Percentiles rank a stretch among this genome's conserved stretches.
Evolutionary conservation across 2,797 vertebrate species (phyloP).

Genomic region (Pachyuromys duprasi): DNA sequence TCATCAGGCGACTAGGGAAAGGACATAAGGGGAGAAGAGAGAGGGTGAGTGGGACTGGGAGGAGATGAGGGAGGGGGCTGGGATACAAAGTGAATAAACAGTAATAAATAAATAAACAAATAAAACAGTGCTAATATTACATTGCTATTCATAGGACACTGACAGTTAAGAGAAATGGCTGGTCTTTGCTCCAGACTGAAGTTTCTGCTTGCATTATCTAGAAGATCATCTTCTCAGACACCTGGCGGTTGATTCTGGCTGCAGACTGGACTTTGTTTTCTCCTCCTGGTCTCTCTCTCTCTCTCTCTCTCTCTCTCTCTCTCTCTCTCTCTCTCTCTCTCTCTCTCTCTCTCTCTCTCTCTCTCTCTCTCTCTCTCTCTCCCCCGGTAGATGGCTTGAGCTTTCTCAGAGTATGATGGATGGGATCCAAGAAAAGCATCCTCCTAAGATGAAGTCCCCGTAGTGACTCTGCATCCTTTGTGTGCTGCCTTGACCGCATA

Average conservation of each 20-base stretch:
- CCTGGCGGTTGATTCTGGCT: neutral
- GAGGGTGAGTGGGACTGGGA: too few species aligned
- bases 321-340: neutral
- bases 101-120: too few species aligned
- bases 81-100: too few species aligned
- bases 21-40: too few species aligned
- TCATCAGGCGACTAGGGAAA: too few species aligned
- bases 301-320: too few species aligned
- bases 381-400: neutral
- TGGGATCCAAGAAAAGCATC: neutral
- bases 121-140: slow-evolving; percentile 14
- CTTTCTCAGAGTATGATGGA: neutral
- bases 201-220: neutral
- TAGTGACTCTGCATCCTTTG: neutral
- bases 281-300: neutral
- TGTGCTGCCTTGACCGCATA: neutral
- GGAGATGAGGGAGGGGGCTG: too few species aligned
- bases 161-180: neutral
- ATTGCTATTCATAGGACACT: slow-evolving; percentile 5
- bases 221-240: neutral
- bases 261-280: neutral
- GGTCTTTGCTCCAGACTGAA: neutral
- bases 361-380: neutral
- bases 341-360: too few species aligned
- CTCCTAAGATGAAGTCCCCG: neutral